phyloP scores from a whole-genome alignment of 2,888 invertebrate genomes.

The Cantharis rustica region DNA sequence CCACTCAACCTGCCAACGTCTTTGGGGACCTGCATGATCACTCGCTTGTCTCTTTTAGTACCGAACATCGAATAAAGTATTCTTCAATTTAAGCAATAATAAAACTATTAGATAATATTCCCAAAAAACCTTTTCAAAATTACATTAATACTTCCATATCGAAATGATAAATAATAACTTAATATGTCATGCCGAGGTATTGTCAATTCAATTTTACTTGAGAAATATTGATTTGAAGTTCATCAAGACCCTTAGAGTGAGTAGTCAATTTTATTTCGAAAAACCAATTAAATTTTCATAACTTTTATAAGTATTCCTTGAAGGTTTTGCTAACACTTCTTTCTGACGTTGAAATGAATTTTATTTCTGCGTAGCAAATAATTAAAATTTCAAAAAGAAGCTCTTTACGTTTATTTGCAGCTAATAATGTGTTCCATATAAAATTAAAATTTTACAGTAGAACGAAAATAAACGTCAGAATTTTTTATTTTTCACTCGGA shows the following conservation, averaged over 20 bases:
- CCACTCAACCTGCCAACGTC: slow-evolving; percentile 29
- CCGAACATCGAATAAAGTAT: slow-evolving; percentile 10
- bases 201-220: not conserved
- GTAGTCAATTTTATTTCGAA: slow-evolving; percentile 3
- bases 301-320: not conserved
- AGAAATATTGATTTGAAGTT: not conserved
- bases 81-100: not conserved
- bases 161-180: not conserved
- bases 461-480: slow-evolving; percentile 19
- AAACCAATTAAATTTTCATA: slow-evolving; percentile 21
- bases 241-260: not conserved
- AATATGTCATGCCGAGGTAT: not conserved
- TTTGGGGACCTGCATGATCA: slow-evolving; percentile 29
- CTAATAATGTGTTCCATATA: not conserved
- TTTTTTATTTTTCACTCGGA: slow-evolving; percentile 38
- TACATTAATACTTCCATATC: not conserved
- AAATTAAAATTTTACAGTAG: not conserved
- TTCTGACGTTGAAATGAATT: not conserved
- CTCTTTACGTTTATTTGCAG: not conserved
- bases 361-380: not conserved
- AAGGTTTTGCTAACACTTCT: not conserved
- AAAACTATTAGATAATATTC: not conserved
- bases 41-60: slow-evolving; percentile 23
- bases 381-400: not conserved
- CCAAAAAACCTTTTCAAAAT: not conserved